These are phyloP conservation scores for Trididemnum miniatum DNA, from an alignment of 23 tunicate genomes.

Conservation along the genomic window DNA sequence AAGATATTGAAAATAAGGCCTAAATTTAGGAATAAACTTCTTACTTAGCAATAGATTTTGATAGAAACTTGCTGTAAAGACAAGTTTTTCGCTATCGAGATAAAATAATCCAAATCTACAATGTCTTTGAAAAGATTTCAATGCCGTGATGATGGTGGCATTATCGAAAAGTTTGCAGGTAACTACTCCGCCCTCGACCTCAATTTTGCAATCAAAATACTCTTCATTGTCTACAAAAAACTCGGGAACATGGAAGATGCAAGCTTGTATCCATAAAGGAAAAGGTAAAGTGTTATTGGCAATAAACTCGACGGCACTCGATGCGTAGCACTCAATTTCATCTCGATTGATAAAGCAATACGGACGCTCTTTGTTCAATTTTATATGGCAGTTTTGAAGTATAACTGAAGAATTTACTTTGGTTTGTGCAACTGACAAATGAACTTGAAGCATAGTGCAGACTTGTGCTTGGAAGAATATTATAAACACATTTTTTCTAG, in stretches of 20 bases:
- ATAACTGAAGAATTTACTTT: too few species aligned
- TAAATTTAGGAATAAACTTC: too few species aligned
- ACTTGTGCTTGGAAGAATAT: too few species aligned
- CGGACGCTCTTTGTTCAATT: too few species aligned
- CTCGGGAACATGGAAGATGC: slow-evolving; percentile 12
- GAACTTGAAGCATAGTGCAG: too few species aligned
- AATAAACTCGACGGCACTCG: slow-evolving; percentile 8
- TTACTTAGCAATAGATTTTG: neutral
- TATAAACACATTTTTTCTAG: too few species aligned
- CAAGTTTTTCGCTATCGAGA: neutral
- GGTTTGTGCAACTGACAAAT: too few species aligned
- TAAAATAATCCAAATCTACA: neutral
- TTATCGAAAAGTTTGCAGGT: neutral
- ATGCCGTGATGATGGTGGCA: neutral
- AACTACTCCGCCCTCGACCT: neutral
- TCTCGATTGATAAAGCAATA: neutral
- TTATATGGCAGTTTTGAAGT: too few species aligned
- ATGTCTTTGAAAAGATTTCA: neutral
- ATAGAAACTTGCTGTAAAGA: neutral
- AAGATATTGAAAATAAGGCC: too few species aligned
- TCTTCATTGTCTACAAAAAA: slow-evolving; percentile 7
- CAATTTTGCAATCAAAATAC: neutral
- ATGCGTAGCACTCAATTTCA: neutral
- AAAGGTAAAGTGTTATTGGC: neutral
- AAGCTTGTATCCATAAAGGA: slow-evolving; percentile 26